These are phyloP conservation scores for Notodromas monacha DNA, from an alignment of 2,888 invertebrate genomes.

Conservation along the genomic window DNA sequence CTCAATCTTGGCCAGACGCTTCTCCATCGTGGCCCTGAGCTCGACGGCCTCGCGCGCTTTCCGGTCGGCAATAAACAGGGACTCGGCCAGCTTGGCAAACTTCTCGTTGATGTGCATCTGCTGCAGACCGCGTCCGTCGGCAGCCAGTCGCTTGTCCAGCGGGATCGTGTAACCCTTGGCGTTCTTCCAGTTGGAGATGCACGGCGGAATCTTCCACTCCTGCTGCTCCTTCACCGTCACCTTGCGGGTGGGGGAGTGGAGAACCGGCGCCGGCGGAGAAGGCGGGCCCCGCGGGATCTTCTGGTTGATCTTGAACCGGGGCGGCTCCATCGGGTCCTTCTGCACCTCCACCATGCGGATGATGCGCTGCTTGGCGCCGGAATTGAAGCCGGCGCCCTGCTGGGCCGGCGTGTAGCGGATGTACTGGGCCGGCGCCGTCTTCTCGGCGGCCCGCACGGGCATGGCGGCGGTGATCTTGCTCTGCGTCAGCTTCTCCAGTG, in stretches of 20 bases:
- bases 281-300: constrained; percentile 96
- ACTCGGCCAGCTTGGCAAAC: constrained; percentile 89
- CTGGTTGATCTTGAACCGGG: constrained; percentile 81
- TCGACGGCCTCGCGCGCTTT: constrained; percentile 94
- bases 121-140: constrained; percentile 86
- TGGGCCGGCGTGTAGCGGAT: constrained; percentile 93
- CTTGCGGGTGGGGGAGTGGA: constrained; percentile 88
- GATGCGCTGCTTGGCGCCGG: constrained; percentile 85
- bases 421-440: constrained; percentile 69
- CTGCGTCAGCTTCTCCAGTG: constrained; percentile 57
- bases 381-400: constrained; percentile 72
- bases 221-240: constrained; percentile 95
- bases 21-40: constrained; percentile 72
- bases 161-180: constrained; percentile 94
- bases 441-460: constrained; percentile 81
- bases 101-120: constrained; percentile 95
- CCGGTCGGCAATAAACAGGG: constrained; percentile 81
- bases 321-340: constrained; percentile 93
- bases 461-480: constrained; percentile 76
- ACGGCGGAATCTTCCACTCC: constrained; percentile 97
- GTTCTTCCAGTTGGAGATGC: constrained; percentile 98
- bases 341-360: constrained; percentile 79
- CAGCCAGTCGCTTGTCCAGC: constrained; percentile 81
- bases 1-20: constrained; percentile 81
- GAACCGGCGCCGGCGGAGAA: constrained; percentile 88